Percentiles rank a stretch among this genome's conserved stretches.
phyloP scores from a whole-genome alignment of 2,113 vertebrate species.

The Microtus oregoni region DNA sequence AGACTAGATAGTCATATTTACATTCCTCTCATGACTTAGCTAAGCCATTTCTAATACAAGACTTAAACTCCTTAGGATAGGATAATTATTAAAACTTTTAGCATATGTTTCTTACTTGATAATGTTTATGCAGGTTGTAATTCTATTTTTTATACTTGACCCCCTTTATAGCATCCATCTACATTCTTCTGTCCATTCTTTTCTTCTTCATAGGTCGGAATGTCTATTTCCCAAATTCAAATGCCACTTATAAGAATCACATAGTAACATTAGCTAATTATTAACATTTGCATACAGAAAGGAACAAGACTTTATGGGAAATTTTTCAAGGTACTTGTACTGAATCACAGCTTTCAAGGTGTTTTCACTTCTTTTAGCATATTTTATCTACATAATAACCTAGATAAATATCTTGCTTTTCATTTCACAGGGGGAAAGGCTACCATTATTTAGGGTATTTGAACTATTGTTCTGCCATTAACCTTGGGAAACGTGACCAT shows the following conservation, averaged over 20 bases:
- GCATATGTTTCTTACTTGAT: no score
- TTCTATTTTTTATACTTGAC: no score
- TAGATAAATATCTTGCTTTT: constrained; percentile 41
- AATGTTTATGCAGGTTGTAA: no score
- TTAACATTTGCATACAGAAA: constrained; percentile 47
- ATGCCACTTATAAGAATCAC: constrained; percentile 13
- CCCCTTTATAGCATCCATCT: no score
- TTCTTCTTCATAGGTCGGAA: neutral
- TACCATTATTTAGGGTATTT: constrained; percentile 16
- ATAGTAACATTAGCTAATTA: constrained; percentile 35
- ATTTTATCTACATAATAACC: constrained; percentile 38
- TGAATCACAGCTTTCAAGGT: constrained; percentile 47
- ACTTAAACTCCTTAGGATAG: no score
- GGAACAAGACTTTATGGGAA: neutral
- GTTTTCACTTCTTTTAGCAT: constrained; percentile 44
- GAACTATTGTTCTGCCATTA: constrained; percentile 24
- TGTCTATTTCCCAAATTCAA: constrained; percentile 38
- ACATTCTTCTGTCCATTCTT: neutral
- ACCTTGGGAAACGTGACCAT: neutral
- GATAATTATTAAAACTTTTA: no score
- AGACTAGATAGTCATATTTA: no score
- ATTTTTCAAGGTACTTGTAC: neutral
- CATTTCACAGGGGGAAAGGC: neutral
- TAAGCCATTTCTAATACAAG: no score
- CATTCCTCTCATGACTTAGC: no score